Base-by-base conservation (phyloP, 2,113 vertebrate species). In the Axis porcinus region DNA sequence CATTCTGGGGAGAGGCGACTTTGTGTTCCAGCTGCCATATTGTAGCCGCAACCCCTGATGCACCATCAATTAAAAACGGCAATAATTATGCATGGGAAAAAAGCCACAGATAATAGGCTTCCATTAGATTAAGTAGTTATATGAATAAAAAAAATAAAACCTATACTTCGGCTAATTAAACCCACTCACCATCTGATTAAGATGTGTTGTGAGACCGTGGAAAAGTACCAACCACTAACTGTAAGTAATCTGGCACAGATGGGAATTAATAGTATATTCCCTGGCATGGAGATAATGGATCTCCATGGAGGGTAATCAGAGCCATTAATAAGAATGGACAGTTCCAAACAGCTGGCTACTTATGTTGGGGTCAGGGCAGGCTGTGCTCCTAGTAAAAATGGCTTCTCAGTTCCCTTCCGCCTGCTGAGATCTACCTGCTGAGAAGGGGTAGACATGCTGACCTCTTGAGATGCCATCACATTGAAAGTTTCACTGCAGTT, bases 51-150 rank as follows among this genome's bases (percentile, higher is more conserved):
- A 98, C 97, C 98, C 97, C 98, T 97, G 98, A 98, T 98, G 98
- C 97, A 97, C 98, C 91, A 98, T 98, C 98, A 98, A 97, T 99
- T 99, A 99, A 98, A 98, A 98, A 98, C 98, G 98, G 98, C 98
- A 97, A 98, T 99, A 98, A 99, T 98, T 98, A 98, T 98, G 97
- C 98, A 98, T 91, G 98, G 98, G 98, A 95, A 98, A 98, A 98
- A 98, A 98, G 27, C 98, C 98, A 98, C 98, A 98, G 98, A 99
- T 98, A 99, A 99, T 98, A 98, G 96, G 98, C 97, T 99, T 98
- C 98, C 98, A 99, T 99, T 99, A 98, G 98, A 99, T 98, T 98
- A 99, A 99, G 98, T 98, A 99, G 99, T 98, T 98, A 98, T 98
- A 98, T 97, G 98, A 98, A 98, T 98, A 97, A 98, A 99, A 99